Conservation (phyloP, 2,113 vertebrate genomes). For the Neotoma lepida region DNA sequence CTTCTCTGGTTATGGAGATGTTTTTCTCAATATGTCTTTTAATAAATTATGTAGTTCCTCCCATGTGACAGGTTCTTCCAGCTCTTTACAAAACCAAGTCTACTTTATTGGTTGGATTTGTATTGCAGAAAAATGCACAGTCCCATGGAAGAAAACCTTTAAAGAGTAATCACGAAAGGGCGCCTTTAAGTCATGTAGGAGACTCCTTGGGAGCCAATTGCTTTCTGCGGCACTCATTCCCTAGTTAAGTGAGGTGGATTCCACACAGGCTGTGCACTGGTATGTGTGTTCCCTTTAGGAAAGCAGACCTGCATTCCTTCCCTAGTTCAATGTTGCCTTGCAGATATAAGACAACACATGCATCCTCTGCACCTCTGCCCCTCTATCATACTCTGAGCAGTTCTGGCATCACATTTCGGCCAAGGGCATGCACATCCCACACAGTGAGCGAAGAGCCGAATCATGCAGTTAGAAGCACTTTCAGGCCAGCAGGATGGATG, state of each 20-base stretch:
- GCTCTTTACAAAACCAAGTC: background rate
- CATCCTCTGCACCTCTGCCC: background rate
- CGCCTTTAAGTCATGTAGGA: background rate
- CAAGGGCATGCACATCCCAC: background rate
- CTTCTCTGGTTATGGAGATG: background rate
- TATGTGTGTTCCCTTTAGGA: background rate
- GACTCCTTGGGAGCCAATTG: no score
- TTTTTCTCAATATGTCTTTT: background rate
- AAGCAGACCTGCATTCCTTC: background rate
- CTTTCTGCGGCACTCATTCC: background rate
- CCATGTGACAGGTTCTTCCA: background rate
- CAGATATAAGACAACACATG: background rate
- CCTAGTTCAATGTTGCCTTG: background rate
- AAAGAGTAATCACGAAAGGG: background rate
- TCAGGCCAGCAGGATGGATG: background rate
- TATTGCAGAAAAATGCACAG: background rate
- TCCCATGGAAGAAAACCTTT: background rate
- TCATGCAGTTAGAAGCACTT: background rate
- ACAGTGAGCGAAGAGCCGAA: background rate
- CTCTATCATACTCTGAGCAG: background rate
- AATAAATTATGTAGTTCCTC: rapidly evolving
- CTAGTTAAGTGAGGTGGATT: background rate
- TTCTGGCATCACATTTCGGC: background rate
- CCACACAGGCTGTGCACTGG: background rate
- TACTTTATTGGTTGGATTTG: background rate